Percentiles rank a stretch among this genome's conserved stretches.
Conservation (phyloP, 2,888 invertebrate species). For the Myopa tessellatipennis region DNA sequence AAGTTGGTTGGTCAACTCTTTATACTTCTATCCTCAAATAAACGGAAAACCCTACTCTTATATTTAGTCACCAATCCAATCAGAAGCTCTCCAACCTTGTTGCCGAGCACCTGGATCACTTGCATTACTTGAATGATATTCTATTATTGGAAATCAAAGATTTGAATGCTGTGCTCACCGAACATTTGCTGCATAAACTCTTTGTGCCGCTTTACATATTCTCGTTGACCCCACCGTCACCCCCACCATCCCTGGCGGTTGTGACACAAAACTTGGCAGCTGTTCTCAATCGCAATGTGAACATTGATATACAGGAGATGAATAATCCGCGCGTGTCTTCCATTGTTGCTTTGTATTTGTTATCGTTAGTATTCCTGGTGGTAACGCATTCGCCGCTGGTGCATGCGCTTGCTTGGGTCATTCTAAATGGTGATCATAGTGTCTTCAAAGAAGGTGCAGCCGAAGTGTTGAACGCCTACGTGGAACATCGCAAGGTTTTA, state of each 20-base stretch:
- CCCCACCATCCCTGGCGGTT: conserved; percentile 70
- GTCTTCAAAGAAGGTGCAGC: conserved; percentile 78
- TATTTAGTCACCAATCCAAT: conserved; percentile 87
- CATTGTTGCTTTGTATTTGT: conserved; percentile 88
- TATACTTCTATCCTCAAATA: neutral
- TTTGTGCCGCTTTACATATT: conserved; percentile 94
- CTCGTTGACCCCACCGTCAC: conserved; percentile 76
- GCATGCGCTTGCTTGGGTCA: conserved; percentile 87
- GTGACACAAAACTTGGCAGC: conserved; percentile 75
- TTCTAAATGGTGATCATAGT: conserved; percentile 83
- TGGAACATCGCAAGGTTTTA: conserved; percentile 71
- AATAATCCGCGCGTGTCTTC: conserved; percentile 83
- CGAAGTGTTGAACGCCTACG: conserved; percentile 76
- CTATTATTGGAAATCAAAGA: conserved; percentile 91
- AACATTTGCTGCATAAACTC: conserved; percentile 92
- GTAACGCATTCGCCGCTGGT: conserved; percentile 92
- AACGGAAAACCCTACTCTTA: conserved; percentile 35
- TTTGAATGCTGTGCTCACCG: conserved; percentile 92
- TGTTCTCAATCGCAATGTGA: conserved; percentile 73
- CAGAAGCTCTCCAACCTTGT: conserved; percentile 92
- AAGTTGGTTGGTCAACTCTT: conserved; percentile 59
- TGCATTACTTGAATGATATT: conserved; percentile 97
- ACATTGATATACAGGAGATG: conserved; percentile 72
- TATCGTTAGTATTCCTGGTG: conserved; percentile 95
- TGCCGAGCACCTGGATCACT: conserved; percentile 96